Base-by-base conservation (phyloP, 2,888 invertebrate genomes). In the Romanomermis culicivorax region DNA sequence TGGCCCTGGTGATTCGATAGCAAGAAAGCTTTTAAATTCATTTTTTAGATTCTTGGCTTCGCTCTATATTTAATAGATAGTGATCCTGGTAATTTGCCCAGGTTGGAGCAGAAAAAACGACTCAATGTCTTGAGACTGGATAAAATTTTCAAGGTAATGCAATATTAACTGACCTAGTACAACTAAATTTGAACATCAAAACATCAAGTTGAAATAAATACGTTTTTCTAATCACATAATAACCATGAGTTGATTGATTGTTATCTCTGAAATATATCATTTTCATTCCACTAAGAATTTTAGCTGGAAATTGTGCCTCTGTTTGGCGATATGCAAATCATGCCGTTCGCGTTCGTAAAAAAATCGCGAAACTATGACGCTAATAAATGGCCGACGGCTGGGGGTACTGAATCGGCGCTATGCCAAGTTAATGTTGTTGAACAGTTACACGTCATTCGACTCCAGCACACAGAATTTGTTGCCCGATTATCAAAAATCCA, bases 301-400 rank as follows among this genome's bases (percentile, higher is more conserved):
- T 86, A 87, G 66, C 70, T 91, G 59, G 89, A 91, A 71, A 89
- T 91, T 54, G 91, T 91, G 0, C 89, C 91, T 0, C 72, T 97
- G 1, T 97, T 93, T 70, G 95, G 95, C 0, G 97, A 97, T 64
- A 97, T 97, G 95, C 93, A 95, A 73, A 93, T 97, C 54, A 89
- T 91, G 0, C 95, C 95, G 0, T 97, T 95, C 70, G 87, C 89
- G 69, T 97, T 95, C 67, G 87, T 97, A 60, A 87, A 85, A 69
- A 77, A 87, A 24, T 87, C 86, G 55, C 85, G 86, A 62, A 85
- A 88, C 68, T 93, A 85, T 67, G 91, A 93, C 65, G 78, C 85
- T 0, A 74, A 71, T 56, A 80, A 80, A 66, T 91, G 91, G 91
- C 91, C 85, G 1, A 72, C 85, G 57, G 83, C 82, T 60, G 36